phyloP scores from a whole-genome alignment of 2,888 invertebrate species.

The Cheilosia vulpina region DNA sequence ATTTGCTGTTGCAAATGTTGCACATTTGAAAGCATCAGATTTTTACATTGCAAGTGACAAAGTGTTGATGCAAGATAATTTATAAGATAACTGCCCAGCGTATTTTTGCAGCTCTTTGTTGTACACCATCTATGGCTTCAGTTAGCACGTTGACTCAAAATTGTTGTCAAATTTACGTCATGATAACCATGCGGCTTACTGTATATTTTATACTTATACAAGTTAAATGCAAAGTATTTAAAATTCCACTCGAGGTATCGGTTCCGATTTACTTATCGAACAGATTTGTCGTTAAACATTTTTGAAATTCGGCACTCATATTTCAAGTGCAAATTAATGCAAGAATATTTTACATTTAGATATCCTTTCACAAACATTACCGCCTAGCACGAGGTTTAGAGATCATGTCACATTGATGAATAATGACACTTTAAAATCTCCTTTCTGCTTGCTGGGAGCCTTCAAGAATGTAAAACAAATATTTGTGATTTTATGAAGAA shows the following conservation, averaged over 20 bases:
- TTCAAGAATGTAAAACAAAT: no score
- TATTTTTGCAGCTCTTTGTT: not conserved
- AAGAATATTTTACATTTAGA: no score
- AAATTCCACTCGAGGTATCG: no score
- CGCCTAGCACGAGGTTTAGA: not conserved
- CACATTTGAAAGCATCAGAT: constrained; percentile 7
- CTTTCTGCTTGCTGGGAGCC: no score
- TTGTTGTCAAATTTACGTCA: not conserved
- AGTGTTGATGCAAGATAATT: constrained; percentile 1
- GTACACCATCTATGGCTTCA: not conserved
- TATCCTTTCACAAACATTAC: no score
- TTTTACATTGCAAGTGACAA: not conserved
- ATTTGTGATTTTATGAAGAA: no score
- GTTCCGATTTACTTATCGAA: no score
- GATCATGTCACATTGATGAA: not conserved
- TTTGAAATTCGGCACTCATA: no score
- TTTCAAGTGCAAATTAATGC: no score
- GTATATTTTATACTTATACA: no score
- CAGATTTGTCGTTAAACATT: no score
- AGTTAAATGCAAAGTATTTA: no score
- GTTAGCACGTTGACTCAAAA: not conserved
- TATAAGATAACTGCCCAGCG: not conserved
- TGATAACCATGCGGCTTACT: not conserved
- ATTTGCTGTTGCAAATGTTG: not conserved
- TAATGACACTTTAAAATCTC: not conserved